These are phyloP conservation scores for Syngnathus floridae DNA, from an alignment of 2,113 vertebrate genomes.

Conservation along the genomic window DNA sequence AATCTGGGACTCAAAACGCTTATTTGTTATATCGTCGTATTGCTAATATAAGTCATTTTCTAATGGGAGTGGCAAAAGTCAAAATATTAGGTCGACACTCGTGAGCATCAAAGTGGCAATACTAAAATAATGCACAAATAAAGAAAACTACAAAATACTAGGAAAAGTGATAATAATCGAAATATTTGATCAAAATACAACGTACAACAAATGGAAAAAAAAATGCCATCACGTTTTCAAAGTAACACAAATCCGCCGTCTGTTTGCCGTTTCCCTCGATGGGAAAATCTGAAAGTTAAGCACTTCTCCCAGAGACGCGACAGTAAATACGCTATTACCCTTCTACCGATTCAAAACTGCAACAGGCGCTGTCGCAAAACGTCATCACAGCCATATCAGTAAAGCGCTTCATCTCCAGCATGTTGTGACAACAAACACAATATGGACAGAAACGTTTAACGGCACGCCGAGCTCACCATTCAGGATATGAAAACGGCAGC, in stretches of 20 bases:
- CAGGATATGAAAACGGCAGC: constrained; percentile 3
- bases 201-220: too few species aligned
- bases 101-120: neutral
- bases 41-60: neutral
- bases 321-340: too few species aligned
- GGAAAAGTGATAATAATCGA: too few species aligned
- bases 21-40: neutral
- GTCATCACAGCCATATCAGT: neutral
- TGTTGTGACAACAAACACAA: constrained; percentile 26
- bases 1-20: neutral
- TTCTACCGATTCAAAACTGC: neutral
- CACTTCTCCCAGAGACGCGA: too few species aligned
- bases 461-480: neutral
- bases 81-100: neutral
- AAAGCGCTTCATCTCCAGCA: constrained; percentile 6
- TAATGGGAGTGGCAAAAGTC: neutral
- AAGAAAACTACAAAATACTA: neutral
- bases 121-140: neutral
- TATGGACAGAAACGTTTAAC: neutral
- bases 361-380: neutral
- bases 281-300: neutral
- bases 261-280: neutral
- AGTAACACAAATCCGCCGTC: neutral
- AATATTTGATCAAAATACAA: too few species aligned
- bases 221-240: neutral